Conservation (phyloP, 2,113 vertebrate species). For the Hemiscyllium ocellatum region DNA sequence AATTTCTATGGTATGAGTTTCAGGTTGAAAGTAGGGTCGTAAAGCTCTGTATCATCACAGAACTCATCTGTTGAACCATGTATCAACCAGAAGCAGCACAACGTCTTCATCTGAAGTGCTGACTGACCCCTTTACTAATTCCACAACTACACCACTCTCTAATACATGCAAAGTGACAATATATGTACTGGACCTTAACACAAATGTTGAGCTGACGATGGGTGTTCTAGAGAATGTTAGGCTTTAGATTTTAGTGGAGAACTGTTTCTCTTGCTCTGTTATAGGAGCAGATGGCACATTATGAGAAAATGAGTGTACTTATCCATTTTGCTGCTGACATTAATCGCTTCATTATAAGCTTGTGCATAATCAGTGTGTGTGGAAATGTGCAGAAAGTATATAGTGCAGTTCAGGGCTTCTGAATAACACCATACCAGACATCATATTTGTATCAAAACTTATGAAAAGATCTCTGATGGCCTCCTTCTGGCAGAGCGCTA, state of each 20-base stretch:
- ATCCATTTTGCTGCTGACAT: slow-evolving; percentile 19
- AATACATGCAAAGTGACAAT: neutral
- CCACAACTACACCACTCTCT: neutral
- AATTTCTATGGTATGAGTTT: neutral
- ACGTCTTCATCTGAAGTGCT: neutral
- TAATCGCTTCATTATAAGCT: slow-evolving; percentile 33
- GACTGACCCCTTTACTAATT: neutral
- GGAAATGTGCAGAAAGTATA: neutral
- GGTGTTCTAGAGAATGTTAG: slow-evolving; percentile 8
- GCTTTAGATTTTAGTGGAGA: neutral
- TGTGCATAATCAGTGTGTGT: neutral
- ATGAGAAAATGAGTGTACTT: slow-evolving; percentile 10
- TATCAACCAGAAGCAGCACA: neutral
- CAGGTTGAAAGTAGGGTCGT: neutral
- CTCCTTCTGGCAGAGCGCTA: neutral
- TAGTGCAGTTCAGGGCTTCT: neutral
- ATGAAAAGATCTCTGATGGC: neutral
- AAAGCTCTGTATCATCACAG: neutral
- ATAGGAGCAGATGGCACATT: slow-evolving; percentile 22
- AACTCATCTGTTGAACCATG: neutral
- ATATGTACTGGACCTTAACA: neutral
- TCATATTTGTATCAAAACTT: neutral
- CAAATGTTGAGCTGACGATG: neutral
- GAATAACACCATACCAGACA: neutral
- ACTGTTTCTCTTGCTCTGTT: neutral